Evolutionary conservation across 35 echinoderm and acorn worm species (phyloP), one percentile per base, ranked within the genome.

Genomic region (Heliocidaris erythrogramma): DNA sequence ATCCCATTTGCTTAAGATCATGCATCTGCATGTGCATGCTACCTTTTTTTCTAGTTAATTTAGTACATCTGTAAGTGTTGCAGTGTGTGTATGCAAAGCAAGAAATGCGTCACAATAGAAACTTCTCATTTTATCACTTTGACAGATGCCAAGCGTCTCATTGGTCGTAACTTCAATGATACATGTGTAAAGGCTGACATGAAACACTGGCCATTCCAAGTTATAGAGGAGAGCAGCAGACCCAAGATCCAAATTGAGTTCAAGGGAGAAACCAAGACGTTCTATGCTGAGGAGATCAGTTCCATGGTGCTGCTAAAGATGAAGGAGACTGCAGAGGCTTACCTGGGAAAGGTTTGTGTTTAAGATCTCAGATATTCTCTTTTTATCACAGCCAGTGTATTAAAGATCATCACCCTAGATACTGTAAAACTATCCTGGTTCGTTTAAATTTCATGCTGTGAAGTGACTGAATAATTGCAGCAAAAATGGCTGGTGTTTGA

Each of bases 271-370:
- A 91, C 49, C 2, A 99, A 99, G 90, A 94, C 90, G 6, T 99
- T 99, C 59, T 97, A 92, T 93, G 95, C 97, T 49, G 98, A 97
- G 90, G 98, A 99, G 86, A 97, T 99, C 93, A 99, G 98, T 89
- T 99, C 98, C 21, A 99, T 99, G 98, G 98, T 99, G 2, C 94
- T 99, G 6, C 48, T 94, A 30, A 99, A 99, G 86, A 99, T 99
- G 98, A 99, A 96, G 59, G 96, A 99, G 48, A 99, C 98, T 31
- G 97, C 97, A 49, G 95, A 99, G 85, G 96, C 98, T 16, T 99
- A 96, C 49, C 90, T 99, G 5, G 98, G 98, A 32, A 98, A 98
- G 95, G 97, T 98, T 59, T 42, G 65, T 78, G 18, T 78, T 78
- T 78, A 42, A 42, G 35, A 42, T 0, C 35, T 42, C 35, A 42